phyloP scores from a whole-genome alignment of 92 coral and sea anemone species.

The Porites rus region DNA sequence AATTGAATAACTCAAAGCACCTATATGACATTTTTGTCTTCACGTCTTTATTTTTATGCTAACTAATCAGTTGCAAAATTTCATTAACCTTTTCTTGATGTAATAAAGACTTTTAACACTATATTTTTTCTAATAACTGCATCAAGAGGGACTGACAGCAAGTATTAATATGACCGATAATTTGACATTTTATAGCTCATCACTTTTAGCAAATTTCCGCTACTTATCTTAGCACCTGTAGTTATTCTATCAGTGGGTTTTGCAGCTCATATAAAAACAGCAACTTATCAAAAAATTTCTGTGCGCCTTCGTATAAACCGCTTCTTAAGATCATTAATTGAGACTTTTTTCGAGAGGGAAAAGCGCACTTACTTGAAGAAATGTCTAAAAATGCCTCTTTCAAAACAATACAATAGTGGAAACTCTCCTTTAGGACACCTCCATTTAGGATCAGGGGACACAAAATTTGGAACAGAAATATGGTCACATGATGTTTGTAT shows the following conservation, averaged over 20 bases:
- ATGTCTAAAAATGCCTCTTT: too few species aligned
- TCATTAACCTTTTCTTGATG: background rate
- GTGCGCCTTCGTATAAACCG: background rate
- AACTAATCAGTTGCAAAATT: background rate
- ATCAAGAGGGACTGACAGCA: background rate
- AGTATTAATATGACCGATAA: background rate
- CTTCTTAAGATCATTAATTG: background rate
- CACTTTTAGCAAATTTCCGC: constrained; percentile 2
- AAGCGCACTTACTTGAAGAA: too few species aligned
- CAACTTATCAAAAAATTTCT: background rate
- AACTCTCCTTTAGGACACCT: too few species aligned
- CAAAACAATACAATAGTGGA: too few species aligned
- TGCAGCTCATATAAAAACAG: background rate
- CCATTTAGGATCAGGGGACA: too few species aligned
- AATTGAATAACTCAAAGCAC: background rate
- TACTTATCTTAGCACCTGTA: background rate
- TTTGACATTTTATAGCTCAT: constrained; percentile 13
- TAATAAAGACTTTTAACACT: background rate
- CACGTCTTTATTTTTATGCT: background rate
- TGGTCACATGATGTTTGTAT: too few species aligned
- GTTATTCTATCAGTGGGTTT: background rate
- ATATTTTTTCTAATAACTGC: background rate
- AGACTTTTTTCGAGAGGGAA: too few species aligned
- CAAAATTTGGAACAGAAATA: too few species aligned
- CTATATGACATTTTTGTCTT: background rate